phyloP scores from a whole-genome alignment of 2,113 vertebrate genomes.

The Neodontobutis hainanensis region DNA sequence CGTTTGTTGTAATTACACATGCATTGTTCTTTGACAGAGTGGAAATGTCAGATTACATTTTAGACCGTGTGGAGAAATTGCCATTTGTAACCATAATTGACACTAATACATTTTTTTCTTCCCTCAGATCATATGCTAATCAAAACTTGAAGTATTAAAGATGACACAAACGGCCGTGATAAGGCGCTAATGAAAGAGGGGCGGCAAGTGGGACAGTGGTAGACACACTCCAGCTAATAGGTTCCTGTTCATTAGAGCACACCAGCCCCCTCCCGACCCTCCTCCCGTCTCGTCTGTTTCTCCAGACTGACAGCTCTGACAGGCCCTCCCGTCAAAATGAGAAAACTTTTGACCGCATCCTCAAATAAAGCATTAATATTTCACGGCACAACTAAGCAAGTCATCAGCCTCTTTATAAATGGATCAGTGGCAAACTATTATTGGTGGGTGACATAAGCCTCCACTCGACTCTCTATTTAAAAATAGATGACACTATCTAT shows the following conservation, averaged over 20 bases:
- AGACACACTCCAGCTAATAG: conserved; percentile 70
- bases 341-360: conserved; percentile 55
- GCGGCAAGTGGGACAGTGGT: conserved; percentile 65
- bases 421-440: conserved; percentile 57
- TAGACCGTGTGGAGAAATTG: conserved; percentile 64
- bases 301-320: conserved; percentile 66
- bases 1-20: conserved; percentile 70
- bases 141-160: conserved; percentile 79
- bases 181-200: conserved; percentile 73
- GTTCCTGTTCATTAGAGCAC: conserved; percentile 73
- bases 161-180: conserved; percentile 75
- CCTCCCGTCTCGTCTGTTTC: conserved; percentile 56
- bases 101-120: conserved; percentile 72
- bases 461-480: conserved; percentile 54
- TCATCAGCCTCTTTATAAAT: conserved; percentile 56
- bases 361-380: conserved; percentile 55
- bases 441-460: conserved; percentile 58
- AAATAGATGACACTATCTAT: conserved; percentile 67
- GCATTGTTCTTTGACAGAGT: conserved; percentile 68
- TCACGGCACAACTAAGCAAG: conserved; percentile 48
- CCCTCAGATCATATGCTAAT: conserved; percentile 74
- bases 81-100: conserved; percentile 78
- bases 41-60: conserved; percentile 75
- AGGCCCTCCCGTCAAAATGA: conserved; percentile 51
- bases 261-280: conserved; percentile 34